Conservation (phyloP, 2,888 invertebrate genomes). For the Leptinotarsa juncta region DNA sequence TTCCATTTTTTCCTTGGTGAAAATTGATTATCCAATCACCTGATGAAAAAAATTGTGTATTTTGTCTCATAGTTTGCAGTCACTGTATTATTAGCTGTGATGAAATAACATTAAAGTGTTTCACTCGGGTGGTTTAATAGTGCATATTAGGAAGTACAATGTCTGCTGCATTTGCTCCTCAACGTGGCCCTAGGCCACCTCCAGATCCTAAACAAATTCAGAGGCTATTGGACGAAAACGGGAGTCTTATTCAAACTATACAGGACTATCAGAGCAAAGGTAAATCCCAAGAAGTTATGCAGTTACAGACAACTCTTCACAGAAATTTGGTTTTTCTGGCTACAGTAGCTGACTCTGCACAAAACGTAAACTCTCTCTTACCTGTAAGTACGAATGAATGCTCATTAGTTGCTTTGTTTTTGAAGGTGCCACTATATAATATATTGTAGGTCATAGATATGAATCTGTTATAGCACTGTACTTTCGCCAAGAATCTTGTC, state of each 20-base stretch:
- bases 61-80: background rate
- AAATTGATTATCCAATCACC: too few species aligned
- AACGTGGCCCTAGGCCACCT: slow-evolving; percentile 79
- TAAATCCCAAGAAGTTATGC: slow-evolving; percentile 91
- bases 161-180: slow-evolving; percentile 81
- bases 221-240: slow-evolving; percentile 97
- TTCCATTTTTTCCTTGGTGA: too few species aligned
- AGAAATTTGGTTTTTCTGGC: slow-evolving; percentile 96
- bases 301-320: slow-evolving; percentile 94
- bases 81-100: background rate
- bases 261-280: slow-evolving; percentile 97
- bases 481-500: background rate
- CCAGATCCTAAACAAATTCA: slow-evolving; percentile 88
- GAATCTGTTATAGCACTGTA: background rate
- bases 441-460: too few species aligned
- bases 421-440: background rate
- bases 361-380: slow-evolving; percentile 89
- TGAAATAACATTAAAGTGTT: background rate
- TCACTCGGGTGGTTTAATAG: background rate
- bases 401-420: background rate
- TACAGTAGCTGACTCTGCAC: slow-evolving; percentile 95
- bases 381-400: slow-evolving; percentile 75
- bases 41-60: background rate
- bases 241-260: slow-evolving; percentile 95
- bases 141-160: slow-evolving; percentile 61